Base-by-base conservation (phyloP, 1,140 invertebrate species). In the Caerostris extrusa region DNA sequence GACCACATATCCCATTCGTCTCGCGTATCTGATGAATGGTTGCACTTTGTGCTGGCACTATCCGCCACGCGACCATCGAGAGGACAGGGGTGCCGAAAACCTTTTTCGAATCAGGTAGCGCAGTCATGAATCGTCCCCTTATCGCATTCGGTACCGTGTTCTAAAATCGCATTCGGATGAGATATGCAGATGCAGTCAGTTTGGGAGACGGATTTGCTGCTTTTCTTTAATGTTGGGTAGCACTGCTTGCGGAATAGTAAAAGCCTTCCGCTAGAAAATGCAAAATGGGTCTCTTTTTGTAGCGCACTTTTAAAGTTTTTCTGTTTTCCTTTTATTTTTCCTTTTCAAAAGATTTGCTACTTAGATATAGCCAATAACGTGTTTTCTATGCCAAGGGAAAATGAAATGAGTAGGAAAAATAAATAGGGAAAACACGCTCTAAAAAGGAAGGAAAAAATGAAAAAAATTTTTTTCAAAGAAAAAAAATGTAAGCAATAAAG, bases 1-100 rank as follows among this genome's bases (percentile, higher is more conserved):
- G 82, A 57, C 55, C 82, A 55, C 55, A 85, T 57, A 50, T 88
- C 58, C 86, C 86, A 88, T 64, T 88, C 86, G 86, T 50, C 17
- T 17, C 53, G n/a, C 53, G 50, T 67, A 88, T 88, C 58, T 88
- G 86, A 88, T 55, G 86, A 88, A 88, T 67, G 60, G 61, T 19
- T 60, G 58, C 53, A 64, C 86, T 88, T 88, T 88, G 86, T 88
- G 60, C 86, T 53, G 86, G 64, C 86, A 88, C 86, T 88, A 64
- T 83, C 14, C 82, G 14, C 56, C 55, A 57, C 82, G 34, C 7
- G 82, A 85, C 82, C 55, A 58, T 85, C 10, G 55, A 64, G 64
- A 50, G 86, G 34, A 10, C 50, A 56, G 19, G 34, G 55, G 34
- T n/a, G n/a, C 77, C 19, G 57, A 86, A 86, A 86, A 86, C 83